Evolutionary conservation across 2,888 invertebrate species (phyloP), one percentile per base, ranked within the genome.

Genomic region (Physocephala rufipes): DNA sequence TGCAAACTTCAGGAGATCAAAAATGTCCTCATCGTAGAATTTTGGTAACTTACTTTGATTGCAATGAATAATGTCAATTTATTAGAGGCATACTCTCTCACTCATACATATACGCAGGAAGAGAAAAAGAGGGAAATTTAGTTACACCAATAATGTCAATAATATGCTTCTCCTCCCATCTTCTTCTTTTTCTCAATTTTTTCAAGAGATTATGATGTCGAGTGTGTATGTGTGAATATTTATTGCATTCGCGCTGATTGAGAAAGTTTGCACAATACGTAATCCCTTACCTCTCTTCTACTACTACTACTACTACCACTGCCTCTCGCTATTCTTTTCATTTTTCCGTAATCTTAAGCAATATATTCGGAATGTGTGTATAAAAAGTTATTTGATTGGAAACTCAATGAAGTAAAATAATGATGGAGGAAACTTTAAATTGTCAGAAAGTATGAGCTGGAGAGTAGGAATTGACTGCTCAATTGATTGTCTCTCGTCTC

Each of bases 381-480:
- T 64, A 61, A 73, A 80, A 28, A 81, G 76, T 77, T 75, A 82
- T 81, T 82, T 82, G 82, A 82, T 82, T 82, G 81, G 79, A 82
- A 82, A 80, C 74, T 68, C 80, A 78, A 61, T 79, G 78, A 77
- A 79, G 80, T 79, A 78, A 78, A 81, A 80, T 77, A 75, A 75
- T 76, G 76, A 76, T 72, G 36, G 64, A 64, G 47, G 67, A 51
- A 67, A 45, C 59, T 21, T 26, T 51, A 13, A 64, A 21, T 36
- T 21, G 36, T 19, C 58, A 63, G 63, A 47, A 63, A n/a, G 16
- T 12, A 16, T 26, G 21, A 45, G 47, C 16, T 16, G 15, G 21
- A 43, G 19, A 12, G 45, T 28, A 16, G 26, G 58, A 58, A 16
- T n/a, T 2, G 58, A 43, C 47, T 5, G 47, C 19, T 13, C 9